Evolutionary conservation across 2,888 invertebrate species (phyloP), one percentile per base, ranked within the genome.

Genomic region (Cephalotes varians): DNA sequence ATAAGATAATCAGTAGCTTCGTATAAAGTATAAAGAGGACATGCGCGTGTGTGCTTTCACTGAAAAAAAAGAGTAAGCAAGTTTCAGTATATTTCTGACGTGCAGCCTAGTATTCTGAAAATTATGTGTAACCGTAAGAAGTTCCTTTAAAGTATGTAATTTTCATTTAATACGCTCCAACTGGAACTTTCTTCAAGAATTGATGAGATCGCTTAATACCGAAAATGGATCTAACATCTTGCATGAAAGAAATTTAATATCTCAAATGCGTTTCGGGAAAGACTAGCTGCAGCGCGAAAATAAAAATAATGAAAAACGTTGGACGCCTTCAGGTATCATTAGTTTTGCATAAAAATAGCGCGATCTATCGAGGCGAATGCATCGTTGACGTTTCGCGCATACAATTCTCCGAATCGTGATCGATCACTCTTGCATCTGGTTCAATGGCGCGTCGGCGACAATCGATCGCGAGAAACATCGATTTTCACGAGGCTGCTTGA

Each of bases 1-100:
- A 77, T 77, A 77, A 77, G 77, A 77, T 77, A 77, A 77, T 77
- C 69, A 77, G 69, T 77, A 54, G 69, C 40, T 69, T 65, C 2
- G 18, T 65, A 40, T 15, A 37, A 71, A 49, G 47, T 37, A 40
- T 69, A 69, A 69, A 69, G 40, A 21, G 54, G 5, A 10, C 54
- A 54, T 18, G 12, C 18, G 44, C 64, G 28, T 18, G 9, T 77
- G 40, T 40, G 40, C 40, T 77, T 69, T 56, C 21, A 21, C 69
- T 28, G 10, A 74, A 69, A 49, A 49, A 64, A 15, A 34, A 12
- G 34, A 25, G 72, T 62, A 60, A 77, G 12, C 21, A 37, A 69
- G 77, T 54, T 54, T 77, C 25, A 31, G 18, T 69, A 44, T 54
- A 69, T 77, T 69, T 56, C 40, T 15, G 7, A 69, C 21, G 31